Evolutionary conservation across 1,140 invertebrate species (phyloP), one percentile per base, ranked within the genome.

Genomic region (Nixonia krombeini): DNA sequence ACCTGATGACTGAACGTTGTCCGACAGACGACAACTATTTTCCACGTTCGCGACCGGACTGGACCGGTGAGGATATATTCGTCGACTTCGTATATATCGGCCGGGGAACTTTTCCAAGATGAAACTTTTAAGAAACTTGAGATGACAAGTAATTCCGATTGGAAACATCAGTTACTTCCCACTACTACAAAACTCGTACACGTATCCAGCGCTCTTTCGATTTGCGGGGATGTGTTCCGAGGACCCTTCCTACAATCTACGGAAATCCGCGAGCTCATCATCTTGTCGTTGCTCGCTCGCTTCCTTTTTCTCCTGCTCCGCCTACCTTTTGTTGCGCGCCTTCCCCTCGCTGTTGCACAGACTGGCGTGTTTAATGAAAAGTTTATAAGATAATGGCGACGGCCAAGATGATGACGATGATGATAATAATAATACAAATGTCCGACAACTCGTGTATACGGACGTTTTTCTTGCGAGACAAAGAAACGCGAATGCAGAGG

Each of bases 71-170:
- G n/a, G n/a, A 51, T 29, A 49, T 28, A 38, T 23, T 45, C 37
- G 21, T 59, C 47, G 47, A 62, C 49, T 52, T 53, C 29, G 25
- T 9, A 9, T 26, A n/a, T 53, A 53, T 53, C 42, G 58, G 53
- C 35, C 49, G 46, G 31, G 25, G 42, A 62, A 62, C 58, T 62
- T 62, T 12, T 52, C 7, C 42, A 29, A 51, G 56, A 59, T 51
- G 31, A 53, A 62, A 62, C 49, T 62, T 62, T 52, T 41, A 55
- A 47, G 50, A 42, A 62, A 51, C 58, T 53, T 23, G 44, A 44
- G 45, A 53, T 62, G 58, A 53, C 58, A 55, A 62, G 50, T 62
- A 62, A 62, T 62, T 62, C 45, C 58, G 58, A 53, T 62, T 55
- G 58, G 44, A 49, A 62, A 55, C 58, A 62, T 53, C 50, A 55